A percentile compares a stretch with the other conserved stretches of the same genome.
Conservation (phyloP, 1,140 invertebrate species). For the Subanguina moxae region DNA sequence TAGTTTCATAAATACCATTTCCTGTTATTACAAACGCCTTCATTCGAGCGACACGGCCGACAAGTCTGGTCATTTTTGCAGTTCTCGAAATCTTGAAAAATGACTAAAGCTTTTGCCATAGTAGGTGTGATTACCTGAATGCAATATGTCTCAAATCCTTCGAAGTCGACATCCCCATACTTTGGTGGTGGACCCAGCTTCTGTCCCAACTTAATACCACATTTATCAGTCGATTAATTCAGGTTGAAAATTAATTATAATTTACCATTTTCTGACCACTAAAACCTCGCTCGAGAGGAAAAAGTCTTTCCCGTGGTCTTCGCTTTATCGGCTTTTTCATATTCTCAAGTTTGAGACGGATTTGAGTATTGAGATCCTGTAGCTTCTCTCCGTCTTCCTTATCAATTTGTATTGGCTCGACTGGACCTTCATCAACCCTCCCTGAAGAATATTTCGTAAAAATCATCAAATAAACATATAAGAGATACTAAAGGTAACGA, state of each 20-base stretch:
- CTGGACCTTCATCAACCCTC: constrained; percentile 65
- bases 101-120: not conserved
- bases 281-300: constrained; percentile 61
- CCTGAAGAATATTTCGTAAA: too few species aligned
- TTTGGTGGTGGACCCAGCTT: constrained; percentile 62
- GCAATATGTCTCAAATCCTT: constrained; percentile 61
- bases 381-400: not conserved
- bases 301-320: constrained; percentile 45
- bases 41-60: constrained; percentile 60
- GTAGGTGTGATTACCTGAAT: constrained; percentile 57
- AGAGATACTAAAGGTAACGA: too few species aligned
- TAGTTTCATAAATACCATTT: constrained; percentile 53
- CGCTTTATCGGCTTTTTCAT: constrained; percentile 34
- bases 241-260: too few species aligned
- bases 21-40: constrained; percentile 61
- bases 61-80: constrained; percentile 6
- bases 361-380: not conserved
- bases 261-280: constrained; percentile 49
- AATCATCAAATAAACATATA: too few species aligned
- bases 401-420: constrained; percentile 39
- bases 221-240: not conserved
- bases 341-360: not conserved
- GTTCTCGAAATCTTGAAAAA: not conserved
- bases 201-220: constrained; percentile 60
- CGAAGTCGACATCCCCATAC: constrained; percentile 60